Evolutionary conservation across 2,113 vertebrate species (phyloP), one percentile per base, ranked within the genome.

Genomic region (Edolisoma coerulescens): DNA sequence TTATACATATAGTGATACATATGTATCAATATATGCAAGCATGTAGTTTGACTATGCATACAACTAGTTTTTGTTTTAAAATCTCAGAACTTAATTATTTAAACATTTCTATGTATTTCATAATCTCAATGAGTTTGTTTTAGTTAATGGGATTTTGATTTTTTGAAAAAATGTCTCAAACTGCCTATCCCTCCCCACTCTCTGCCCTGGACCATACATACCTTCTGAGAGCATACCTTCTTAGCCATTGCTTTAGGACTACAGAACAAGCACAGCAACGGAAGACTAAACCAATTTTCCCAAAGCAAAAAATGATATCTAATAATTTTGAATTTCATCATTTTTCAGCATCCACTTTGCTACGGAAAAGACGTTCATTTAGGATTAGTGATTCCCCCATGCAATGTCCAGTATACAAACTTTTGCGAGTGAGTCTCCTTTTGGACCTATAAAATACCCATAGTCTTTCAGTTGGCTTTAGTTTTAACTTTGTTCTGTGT

Each of bases 151-250:
- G 10, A 52, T 28, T 24, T 54, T 83, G 6, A 1, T 13, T 19
- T 16, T 75, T 61, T 53, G 8, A 64, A 79, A 80, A 75, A 65
- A 61, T 17, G 15, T 28, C 14, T 74, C 24, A 14, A 64, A 77
- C 35, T 37, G 21, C 6, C 2, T 1, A 1, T 6, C 33, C 8
- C 10, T 19, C 16, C 10, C 13, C 7, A 35, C 3, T 33, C 16
- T 18, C 12, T 73, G 27, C 3, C 33, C 21, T 35, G 41, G 37
- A 18, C 11, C 22, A 33, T 20, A 5, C 11, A 11, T 16, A 13
- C 6, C 10, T 65, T 57, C 33, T 78, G 33, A 50, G 35, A 79
- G 11, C 47, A 49, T 42, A 52, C 13, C 33, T 59, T 57, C 14
- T n/a, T 24, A 67, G 39, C 30, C 81, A 3, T 22, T 60, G 6